Percentiles rank a stretch among this genome's conserved stretches.
Evolutionary conservation across 2,888 invertebrate genomes (phyloP).

Genomic region (Macrophya annulata): DNA sequence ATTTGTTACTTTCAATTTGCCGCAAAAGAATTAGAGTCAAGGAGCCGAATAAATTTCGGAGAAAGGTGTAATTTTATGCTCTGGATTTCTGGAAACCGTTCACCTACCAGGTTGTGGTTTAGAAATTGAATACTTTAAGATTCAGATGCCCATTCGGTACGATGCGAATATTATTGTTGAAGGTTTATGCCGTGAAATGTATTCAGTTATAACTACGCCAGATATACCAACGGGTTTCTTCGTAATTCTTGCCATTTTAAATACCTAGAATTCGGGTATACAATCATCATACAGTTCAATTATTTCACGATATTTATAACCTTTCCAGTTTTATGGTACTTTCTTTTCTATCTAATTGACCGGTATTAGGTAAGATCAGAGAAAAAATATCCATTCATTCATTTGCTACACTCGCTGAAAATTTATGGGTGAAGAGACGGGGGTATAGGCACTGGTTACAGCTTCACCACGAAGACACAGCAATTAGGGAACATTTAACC

Average conservation of each 20-base stretch:
- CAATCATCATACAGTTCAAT: background rate
- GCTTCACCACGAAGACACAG: conserved; percentile 59
- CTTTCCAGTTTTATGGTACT: background rate
- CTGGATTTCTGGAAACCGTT: background rate
- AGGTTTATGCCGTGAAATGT: conserved; percentile 1
- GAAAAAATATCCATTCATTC: conserved; percentile 33
- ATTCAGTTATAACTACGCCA: background rate
- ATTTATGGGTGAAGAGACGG: background rate
- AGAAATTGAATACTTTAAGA: conserved; percentile 31
- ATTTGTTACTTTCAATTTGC: conserved; percentile 14
- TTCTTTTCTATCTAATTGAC: background rate
- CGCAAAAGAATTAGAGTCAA: background rate
- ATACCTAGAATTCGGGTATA: background rate
- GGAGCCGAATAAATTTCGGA: background rate
- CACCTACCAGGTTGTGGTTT: background rate
- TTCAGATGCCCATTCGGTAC: background rate
- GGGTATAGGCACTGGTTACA: conserved; percentile 30
- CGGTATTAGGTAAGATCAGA: conserved; percentile 34
- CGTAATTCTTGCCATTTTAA: background rate
- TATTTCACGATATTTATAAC: background rate
- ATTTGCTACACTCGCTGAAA: background rate
- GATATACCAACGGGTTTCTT: background rate
- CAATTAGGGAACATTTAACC: conserved; percentile 76
- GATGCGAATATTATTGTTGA: background rate
- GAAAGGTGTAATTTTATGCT: conserved; percentile 36